phyloP scores from a whole-genome alignment of 1,140 invertebrate species.

The Drosophila bipectinata region DNA sequence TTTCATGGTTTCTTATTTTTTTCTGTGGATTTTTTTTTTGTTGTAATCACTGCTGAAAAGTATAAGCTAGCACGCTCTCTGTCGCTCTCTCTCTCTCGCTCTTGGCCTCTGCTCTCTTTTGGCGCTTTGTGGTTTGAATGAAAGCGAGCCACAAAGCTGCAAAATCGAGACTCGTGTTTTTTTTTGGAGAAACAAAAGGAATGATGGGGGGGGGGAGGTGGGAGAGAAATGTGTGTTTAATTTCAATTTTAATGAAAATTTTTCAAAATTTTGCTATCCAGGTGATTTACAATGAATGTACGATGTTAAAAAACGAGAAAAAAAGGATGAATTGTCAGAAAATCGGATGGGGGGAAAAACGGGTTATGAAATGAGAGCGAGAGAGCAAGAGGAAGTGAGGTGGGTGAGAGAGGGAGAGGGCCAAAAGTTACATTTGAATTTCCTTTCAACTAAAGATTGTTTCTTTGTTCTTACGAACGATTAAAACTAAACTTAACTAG shows the following conservation, averaged over 20 bases:
- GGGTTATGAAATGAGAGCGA: slow-evolving; percentile 40
- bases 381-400: slow-evolving; percentile 22
- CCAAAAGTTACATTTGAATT: slow-evolving; percentile 33
- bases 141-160: slow-evolving; percentile 58
- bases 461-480: slow-evolving; percentile 18
- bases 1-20: background rate
- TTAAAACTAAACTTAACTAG: slow-evolving; percentile 50
- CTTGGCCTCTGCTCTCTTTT: slow-evolving; percentile 11
- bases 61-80: slow-evolving; percentile 22
- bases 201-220: background rate
- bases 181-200: slow-evolving; percentile 3
- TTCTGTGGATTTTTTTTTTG: slow-evolving; percentile 4
- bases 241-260: background rate
- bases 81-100: slow-evolving; percentile 12
- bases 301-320: slow-evolving; percentile 10
- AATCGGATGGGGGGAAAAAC: slow-evolving; percentile 10
- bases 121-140: slow-evolving; percentile 40
- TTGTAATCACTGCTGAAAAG: slow-evolving; percentile 40
- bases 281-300: slow-evolving; percentile 34
- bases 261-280: slow-evolving; percentile 1
- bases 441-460: slow-evolving; percentile 12
- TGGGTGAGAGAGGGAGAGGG: slow-evolving; percentile 10
- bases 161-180: slow-evolving; percentile 35
- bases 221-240: background rate
- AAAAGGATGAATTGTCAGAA: slow-evolving; percentile 7